Evolutionary conservation across 2,888 invertebrate genomes (phyloP).

Genomic region (Ormyrus thymus): DNA sequence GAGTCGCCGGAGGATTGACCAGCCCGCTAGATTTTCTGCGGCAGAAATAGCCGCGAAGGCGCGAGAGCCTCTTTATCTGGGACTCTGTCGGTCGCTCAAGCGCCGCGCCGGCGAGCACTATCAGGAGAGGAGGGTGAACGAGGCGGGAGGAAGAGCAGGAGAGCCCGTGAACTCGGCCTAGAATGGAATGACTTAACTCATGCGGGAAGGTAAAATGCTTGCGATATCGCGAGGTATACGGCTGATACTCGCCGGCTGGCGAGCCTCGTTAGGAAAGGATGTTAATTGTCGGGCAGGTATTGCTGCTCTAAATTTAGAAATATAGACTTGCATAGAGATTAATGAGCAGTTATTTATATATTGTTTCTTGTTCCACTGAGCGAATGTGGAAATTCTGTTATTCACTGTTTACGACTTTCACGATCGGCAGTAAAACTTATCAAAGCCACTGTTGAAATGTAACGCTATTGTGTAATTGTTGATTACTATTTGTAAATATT

Average conservation of each 20-base stretch:
- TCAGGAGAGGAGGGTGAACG: not conserved
- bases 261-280: too few species aligned
- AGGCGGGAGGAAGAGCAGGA: not conserved
- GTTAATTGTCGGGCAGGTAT: too few species aligned
- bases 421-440: too few species aligned
- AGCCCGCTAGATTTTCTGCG: slow-evolving; percentile 64
- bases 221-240: not conserved
- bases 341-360: too few species aligned
- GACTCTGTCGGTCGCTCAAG: not conserved
- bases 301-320: too few species aligned
- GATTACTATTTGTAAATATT: too few species aligned
- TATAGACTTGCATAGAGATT: too few species aligned
- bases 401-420: too few species aligned
- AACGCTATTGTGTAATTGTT: too few species aligned
- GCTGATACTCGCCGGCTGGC: not conserved
- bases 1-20: slow-evolving; percentile 64
- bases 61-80: slow-evolving; percentile 28
- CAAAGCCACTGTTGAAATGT: too few species aligned
- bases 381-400: too few species aligned
- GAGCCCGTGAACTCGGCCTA: slow-evolving; percentile 3
- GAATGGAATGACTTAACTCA: not conserved
- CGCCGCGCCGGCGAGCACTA: not conserved
- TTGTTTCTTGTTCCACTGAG: too few species aligned
- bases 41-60: slow-evolving; percentile 64
- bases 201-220: not conserved